Conservation (phyloP, 92 coral and sea anemone genomes). For the Heliopora coerulea region DNA sequence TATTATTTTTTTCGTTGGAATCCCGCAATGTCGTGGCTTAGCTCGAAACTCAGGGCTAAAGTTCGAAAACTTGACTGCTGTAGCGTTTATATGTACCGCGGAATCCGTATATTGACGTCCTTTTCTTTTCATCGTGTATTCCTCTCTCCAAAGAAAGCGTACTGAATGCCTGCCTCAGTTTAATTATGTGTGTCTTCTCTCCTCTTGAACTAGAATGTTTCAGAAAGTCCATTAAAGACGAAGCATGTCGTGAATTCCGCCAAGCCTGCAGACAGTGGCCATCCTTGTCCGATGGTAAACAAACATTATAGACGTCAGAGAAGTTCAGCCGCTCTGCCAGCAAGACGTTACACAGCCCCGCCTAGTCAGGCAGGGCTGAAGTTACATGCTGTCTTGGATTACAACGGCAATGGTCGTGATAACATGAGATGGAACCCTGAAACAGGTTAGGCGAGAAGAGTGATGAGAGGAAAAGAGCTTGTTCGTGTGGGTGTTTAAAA, state of each 20-base stretch:
- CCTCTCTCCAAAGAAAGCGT: too few species aligned
- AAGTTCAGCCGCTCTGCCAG: constrained; percentile 58
- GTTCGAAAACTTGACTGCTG: too few species aligned
- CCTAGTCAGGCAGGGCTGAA: constrained; percentile 93
- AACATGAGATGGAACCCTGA: constrained; percentile 95
- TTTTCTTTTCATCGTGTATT: too few species aligned
- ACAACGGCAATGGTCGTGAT: constrained; percentile 86
- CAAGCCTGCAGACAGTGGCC: constrained; percentile 29
- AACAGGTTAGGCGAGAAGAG: constrained; percentile 71
- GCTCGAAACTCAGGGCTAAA: too few species aligned
- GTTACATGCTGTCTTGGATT: constrained; percentile 86
- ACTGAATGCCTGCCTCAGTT: too few species aligned
- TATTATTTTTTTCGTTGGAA: too few species aligned
- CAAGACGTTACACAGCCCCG: constrained; percentile 88
- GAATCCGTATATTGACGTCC: too few species aligned
- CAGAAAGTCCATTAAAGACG: constrained; percentile 7
- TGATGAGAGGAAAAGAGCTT: too few species aligned
- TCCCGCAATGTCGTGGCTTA: too few species aligned
- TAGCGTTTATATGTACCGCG: too few species aligned
- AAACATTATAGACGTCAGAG: constrained; percentile 69
- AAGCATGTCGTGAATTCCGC: not conserved
- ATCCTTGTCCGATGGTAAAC: constrained; percentile 60
- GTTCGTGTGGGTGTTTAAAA: too few species aligned
- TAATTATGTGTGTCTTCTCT: too few species aligned
- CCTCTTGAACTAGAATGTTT: not conserved